Conservation (phyloP, 2,888 invertebrate genomes). For the Tinea semifulvella region DNA sequence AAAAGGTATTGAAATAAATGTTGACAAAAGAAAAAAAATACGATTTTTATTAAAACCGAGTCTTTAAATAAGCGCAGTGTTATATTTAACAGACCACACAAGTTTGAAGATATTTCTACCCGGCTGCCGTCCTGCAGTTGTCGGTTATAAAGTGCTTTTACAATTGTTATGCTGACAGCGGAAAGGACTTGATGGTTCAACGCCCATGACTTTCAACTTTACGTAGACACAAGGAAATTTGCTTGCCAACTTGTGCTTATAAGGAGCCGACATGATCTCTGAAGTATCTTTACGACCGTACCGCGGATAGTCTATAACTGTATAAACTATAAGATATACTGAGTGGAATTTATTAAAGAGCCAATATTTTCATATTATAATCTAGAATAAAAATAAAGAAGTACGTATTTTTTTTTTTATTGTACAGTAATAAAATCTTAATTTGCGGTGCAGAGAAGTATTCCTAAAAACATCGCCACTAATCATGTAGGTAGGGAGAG, state of each 20-base stretch:
- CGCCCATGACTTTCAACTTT: slow-evolving; percentile 6
- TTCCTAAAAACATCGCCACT: no score
- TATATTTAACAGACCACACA: slow-evolving; percentile 7
- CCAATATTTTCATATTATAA: no score
- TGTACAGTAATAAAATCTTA: no score
- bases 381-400: no score
- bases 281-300: background rate
- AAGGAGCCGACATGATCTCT: background rate
- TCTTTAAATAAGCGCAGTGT: background rate
- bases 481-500: no score
- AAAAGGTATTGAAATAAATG: background rate
- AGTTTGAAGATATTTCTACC: slow-evolving; percentile 4
- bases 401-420: no score
- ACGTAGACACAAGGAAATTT: slow-evolving; percentile 1
- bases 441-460: no score
- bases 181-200: slow-evolving; percentile 7
- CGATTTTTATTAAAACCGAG: background rate
- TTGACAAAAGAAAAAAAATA: background rate
- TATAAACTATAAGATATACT: no score
- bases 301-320: no score
- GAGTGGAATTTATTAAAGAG: no score
- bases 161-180: slow-evolving; percentile 12
- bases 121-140: slow-evolving; percentile 7
- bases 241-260: background rate
- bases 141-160: slow-evolving; percentile 10